phyloP scores from a whole-genome alignment of 1,140 invertebrate species.

The Hycleus cichorii region DNA sequence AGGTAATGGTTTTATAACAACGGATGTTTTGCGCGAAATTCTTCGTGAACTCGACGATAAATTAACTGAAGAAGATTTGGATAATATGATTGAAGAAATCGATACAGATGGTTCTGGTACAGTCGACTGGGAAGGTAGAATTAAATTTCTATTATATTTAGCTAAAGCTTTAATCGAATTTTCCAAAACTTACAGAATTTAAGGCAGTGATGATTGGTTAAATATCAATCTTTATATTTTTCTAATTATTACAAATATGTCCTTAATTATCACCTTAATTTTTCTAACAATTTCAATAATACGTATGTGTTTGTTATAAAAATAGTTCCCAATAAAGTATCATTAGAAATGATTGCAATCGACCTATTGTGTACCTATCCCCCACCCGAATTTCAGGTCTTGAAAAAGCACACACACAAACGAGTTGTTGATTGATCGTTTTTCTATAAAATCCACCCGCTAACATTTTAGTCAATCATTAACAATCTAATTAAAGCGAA shows the following conservation, averaged over 20 bases:
- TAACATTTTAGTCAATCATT: conserved; percentile 7
- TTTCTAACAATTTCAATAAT: too few species aligned
- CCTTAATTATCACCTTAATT: too few species aligned
- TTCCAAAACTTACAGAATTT: conserved; percentile 55
- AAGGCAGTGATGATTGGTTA: conserved; percentile 72
- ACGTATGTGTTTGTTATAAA: too few species aligned
- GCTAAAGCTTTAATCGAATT: background rate
- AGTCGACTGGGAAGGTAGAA: conserved; percentile 63
- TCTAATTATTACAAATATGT: too few species aligned
- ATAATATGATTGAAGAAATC: conserved; percentile 71
- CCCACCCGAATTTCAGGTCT: too few species aligned
- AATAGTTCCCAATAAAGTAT: too few species aligned
- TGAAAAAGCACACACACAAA: background rate
- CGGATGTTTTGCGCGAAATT: conserved; percentile 63
- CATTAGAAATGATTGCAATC: background rate
- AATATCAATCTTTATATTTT: background rate
- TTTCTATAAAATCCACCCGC: conserved; percentile 12
- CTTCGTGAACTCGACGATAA: conserved; percentile 67
- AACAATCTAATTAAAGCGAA: too few species aligned
- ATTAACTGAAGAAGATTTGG: conserved; percentile 58
- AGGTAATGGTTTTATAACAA: conserved; percentile 70
- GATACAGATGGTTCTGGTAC: conserved; percentile 63
- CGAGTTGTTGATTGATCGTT: conserved; percentile 6
- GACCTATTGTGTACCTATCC: too few species aligned
- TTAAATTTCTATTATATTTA: background rate